Conservation (phyloP, 2,888 invertebrate species). For the Leptopilina drosophilae region DNA sequence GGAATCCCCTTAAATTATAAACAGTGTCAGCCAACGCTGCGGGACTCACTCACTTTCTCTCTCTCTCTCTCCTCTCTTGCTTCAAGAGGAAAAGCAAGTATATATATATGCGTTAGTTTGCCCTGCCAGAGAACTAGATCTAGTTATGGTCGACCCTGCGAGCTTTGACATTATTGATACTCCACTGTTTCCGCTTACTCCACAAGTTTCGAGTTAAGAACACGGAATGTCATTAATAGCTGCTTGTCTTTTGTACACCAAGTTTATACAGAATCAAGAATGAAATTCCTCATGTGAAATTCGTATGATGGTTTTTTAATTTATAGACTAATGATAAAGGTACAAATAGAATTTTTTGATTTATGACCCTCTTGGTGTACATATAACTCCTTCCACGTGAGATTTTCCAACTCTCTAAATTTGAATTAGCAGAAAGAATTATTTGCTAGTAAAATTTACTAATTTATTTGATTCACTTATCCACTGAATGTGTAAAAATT, state of each 20-base stretch:
- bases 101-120: slow-evolving; percentile 24
- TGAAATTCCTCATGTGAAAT: too few species aligned
- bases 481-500: too few species aligned
- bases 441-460: too few species aligned
- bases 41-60: slow-evolving; percentile 47
- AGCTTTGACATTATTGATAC: slow-evolving; percentile 33
- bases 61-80: slow-evolving; percentile 45
- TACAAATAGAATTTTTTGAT: too few species aligned
- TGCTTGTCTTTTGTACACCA: neutral
- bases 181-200: slow-evolving; percentile 26
- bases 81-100: slow-evolving; percentile 27
- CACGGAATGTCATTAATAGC: neutral
- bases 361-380: too few species aligned
- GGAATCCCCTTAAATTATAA: slow-evolving; percentile 72
- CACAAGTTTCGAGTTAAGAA: neutral
- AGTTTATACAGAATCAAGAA: neutral
- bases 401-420: too few species aligned
- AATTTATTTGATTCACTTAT: too few species aligned
- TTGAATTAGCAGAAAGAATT: too few species aligned
- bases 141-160: slow-evolving; percentile 31
- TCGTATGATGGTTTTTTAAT: too few species aligned
- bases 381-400: too few species aligned
- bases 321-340: too few species aligned
- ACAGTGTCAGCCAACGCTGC: slow-evolving; percentile 66
- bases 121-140: slow-evolving; percentile 17